A percentile compares a stretch with the other conserved stretches of the same genome.
These are phyloP conservation scores for Gasterosteus nipponicus DNA, from an alignment of 2,113 vertebrate genomes.

Conservation along the genomic window DNA sequence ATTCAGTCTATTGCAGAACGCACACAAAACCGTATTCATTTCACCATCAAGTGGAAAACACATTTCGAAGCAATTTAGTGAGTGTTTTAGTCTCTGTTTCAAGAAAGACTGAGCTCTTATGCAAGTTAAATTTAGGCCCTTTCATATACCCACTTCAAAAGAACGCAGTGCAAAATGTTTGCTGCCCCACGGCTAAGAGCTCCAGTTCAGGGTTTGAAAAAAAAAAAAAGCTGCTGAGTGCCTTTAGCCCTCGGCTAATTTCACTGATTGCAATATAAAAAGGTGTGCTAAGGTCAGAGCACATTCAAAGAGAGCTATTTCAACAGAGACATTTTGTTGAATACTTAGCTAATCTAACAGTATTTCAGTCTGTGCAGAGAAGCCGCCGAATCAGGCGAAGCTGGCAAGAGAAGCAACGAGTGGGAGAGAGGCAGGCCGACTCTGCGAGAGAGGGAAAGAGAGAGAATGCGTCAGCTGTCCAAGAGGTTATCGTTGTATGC, in stretches of 20 bases:
- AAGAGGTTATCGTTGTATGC: conserved; percentile 40
- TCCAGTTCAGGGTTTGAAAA: conserved; percentile 15
- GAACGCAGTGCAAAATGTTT: conserved; percentile 37
- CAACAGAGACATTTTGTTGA: conserved; percentile 12
- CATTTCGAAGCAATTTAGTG: background rate
- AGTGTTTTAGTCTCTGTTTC: conserved; percentile 15
- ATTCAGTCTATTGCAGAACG: conserved; percentile 26
- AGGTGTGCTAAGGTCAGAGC: conserved; percentile 26
- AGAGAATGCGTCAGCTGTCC: conserved; percentile 41
- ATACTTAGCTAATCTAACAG: conserved; percentile 34
- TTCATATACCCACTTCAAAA: conserved; percentile 44
- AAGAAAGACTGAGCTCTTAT: conserved; percentile 28
- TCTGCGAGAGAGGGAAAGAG: conserved; percentile 21
- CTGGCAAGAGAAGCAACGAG: conserved; percentile 27
- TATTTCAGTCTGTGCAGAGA: conserved; percentile 32
- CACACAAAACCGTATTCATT: conserved; percentile 9
- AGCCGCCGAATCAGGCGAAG: conserved; percentile 31
- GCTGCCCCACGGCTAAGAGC: conserved; percentile 29
- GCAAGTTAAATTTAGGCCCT: conserved; percentile 32
- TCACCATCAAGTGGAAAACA: conserved; percentile 24
- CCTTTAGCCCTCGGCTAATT: conserved; percentile 31
- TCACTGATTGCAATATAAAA: conserved; percentile 48
- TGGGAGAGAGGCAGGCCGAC: conserved; percentile 23
- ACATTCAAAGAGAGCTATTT: conserved; percentile 14
- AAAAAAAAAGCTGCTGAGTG: conserved; percentile 17